Percentiles rank a stretch among this genome's conserved stretches.
Evolutionary conservation across 2,797 vertebrate species (phyloP).

Genomic region (Kryptopterus vitreolus): DNA sequence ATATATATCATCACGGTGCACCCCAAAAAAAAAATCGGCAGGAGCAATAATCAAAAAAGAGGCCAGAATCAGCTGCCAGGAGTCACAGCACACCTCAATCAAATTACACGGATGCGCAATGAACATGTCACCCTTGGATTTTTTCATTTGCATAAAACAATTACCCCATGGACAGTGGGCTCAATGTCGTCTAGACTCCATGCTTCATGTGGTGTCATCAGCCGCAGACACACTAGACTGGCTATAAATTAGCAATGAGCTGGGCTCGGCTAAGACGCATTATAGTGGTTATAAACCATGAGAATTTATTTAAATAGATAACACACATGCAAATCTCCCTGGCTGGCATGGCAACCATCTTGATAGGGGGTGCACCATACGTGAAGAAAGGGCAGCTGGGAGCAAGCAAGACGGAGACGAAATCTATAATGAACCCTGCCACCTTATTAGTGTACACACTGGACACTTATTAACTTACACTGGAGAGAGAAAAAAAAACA

Average conservation of each 20-base stretch:
- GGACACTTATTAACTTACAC: constrained; percentile 83
- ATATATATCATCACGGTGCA: constrained; percentile 55
- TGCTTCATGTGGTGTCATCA: constrained; percentile 85
- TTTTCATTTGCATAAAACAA: constrained; percentile 90
- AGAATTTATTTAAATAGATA: constrained; percentile 98
- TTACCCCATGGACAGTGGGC: constrained; percentile 83
- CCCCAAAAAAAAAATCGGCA: constrained; percentile 57
- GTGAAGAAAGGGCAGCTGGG: constrained; percentile 80
- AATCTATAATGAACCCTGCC: constrained; percentile 79
- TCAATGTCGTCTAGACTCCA: constrained; percentile 91
- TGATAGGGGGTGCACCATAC: constrained; percentile 89
- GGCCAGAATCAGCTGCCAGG: constrained; percentile 56
- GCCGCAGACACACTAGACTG: constrained; percentile 84
- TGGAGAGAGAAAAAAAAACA: constrained; percentile 61
- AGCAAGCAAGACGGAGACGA: constrained; percentile 68
- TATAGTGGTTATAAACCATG: constrained; percentile 88
- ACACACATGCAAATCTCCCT: constrained; percentile 86
- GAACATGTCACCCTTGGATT: constrained; percentile 76
- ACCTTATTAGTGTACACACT: constrained; percentile 79
- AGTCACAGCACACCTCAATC: constrained; percentile 66
- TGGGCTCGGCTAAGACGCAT: constrained; percentile 84
- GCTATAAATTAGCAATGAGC: constrained; percentile 93
- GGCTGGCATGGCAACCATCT: constrained; percentile 88
- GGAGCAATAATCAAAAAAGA: constrained; percentile 60
- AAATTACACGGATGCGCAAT: constrained; percentile 66